Percentiles rank a stretch among this genome's conserved stretches.
phyloP scores from a whole-genome alignment of 1,140 invertebrate genomes.

The Penaeus indicus region DNA sequence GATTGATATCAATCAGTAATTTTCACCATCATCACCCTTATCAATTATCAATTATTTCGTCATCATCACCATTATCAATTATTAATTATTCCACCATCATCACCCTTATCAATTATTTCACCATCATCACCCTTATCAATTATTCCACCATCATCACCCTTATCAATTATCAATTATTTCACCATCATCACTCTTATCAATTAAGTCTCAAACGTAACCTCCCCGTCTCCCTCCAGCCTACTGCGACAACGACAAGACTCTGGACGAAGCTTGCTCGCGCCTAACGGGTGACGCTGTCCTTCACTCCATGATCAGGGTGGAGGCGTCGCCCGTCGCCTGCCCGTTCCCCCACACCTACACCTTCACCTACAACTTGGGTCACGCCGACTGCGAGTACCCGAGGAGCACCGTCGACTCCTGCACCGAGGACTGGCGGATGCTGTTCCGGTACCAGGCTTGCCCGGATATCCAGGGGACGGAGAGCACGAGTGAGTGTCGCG shows the following conservation, averaged over 20 bases:
- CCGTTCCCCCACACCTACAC: slow-evolving; percentile 79
- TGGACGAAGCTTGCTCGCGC: slow-evolving; percentile 78
- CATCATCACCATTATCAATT: too few relatives aligned
- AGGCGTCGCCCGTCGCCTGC: slow-evolving; percentile 73
- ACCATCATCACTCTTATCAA: too few relatives aligned
- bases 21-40: too few relatives aligned
- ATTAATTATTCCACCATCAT: too few relatives aligned
- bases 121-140: too few relatives aligned
- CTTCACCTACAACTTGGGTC: slow-evolving; percentile 86
- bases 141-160: too few relatives aligned
- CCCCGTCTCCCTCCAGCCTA: slow-evolving; percentile 30
- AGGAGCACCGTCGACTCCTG: slow-evolving; percentile 84
- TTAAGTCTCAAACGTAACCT: too few relatives aligned
- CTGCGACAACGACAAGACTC: slow-evolving; percentile 48
- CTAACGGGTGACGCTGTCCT: slow-evolving; percentile 90
- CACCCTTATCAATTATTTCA: too few relatives aligned
- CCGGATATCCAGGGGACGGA: slow-evolving; percentile 78
- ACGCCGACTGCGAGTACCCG: slow-evolving; percentile 82
- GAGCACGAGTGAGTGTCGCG: slow-evolving; percentile 57
- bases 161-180: too few relatives aligned
- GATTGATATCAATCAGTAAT: too few relatives aligned
- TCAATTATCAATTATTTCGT: too few relatives aligned
- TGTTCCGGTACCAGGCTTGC: slow-evolving; percentile 92
- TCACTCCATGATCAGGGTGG: slow-evolving; percentile 89
- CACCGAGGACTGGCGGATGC: slow-evolving; percentile 82